A percentile compares a stretch with the other conserved stretches of the same genome.
These are phyloP conservation scores for Gallinago stenura DNA, from an alignment of 2,797 vertebrate genomes.

Conservation along the genomic window DNA sequence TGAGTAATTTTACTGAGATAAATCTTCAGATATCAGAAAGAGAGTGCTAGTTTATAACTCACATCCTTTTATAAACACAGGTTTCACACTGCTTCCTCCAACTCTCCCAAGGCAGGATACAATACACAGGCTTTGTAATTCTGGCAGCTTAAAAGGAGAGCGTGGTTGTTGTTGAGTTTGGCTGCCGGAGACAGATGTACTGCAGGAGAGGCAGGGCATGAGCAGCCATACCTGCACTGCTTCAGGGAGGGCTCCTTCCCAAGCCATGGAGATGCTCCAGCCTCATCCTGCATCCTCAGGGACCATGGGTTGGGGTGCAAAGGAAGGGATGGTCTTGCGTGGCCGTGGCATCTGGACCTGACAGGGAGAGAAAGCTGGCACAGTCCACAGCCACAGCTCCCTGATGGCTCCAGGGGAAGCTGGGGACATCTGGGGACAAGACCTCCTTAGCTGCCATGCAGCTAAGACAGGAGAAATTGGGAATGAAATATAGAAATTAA, in stretches of 20 bases:
- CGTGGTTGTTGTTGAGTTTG: neutral
- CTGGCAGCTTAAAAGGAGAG: neutral
- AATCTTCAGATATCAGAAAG: slow-evolving; percentile 39
- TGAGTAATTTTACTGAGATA: slow-evolving; percentile 33
- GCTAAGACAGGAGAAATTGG: neutral
- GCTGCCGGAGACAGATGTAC: neutral
- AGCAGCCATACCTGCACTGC: neutral
- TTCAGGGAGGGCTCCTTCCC: neutral
- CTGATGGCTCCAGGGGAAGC: neutral
- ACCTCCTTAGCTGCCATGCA: neutral
- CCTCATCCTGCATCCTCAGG: neutral
- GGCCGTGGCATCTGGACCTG: neutral
- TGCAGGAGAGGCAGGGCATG: neutral
- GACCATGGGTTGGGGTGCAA: neutral
- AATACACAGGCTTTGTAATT: neutral
- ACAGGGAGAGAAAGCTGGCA: neutral
- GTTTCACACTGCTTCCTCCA: slow-evolving; percentile 39
- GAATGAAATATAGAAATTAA: neutral
- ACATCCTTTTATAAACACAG: slow-evolving; percentile 41
- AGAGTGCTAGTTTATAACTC: slow-evolving; percentile 40
- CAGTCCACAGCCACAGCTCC: neutral
- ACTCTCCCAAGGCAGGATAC: slow-evolving; percentile 18
- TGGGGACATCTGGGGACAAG: neutral
- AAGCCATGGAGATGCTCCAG: neutral
- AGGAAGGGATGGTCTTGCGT: neutral